Base-by-base conservation (phyloP, 1,140 invertebrate species). In the Euura saliciscinereae region DNA sequence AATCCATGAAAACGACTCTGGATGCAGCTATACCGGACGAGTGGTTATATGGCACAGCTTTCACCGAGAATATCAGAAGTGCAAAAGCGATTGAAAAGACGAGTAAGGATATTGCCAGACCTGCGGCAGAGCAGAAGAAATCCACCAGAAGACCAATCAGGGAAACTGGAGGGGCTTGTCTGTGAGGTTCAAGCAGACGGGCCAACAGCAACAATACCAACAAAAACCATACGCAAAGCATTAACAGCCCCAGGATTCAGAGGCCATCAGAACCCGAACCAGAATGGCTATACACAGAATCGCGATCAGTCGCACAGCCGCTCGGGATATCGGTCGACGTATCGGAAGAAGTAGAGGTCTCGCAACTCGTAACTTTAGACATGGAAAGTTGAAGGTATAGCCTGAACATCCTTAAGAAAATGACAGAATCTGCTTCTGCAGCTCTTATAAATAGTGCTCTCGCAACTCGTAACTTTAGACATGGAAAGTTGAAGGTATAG, bases 141-240 rank as follows among this genome's bases (percentile, higher is more conserved):
- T n/a, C 3, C 2, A 7, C 44, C 2, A 6, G 64, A 66, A 43
- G n/a, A 44, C n/a, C 5, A 66, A 68, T 45, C 65, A 45, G 66
- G 73, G 70, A 78, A 80, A 76, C 75, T 74, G 70, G 65, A 76
- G 68, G 65, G 64, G 71, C 69, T 73, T 72, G 65, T 65, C 74
- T 45, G 64, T 42, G 11, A 72, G 66, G 44, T 13, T 66, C 46
- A 72, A 73, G 67, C 65, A 66, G 43, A 43, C 43, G 65, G 65
- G 65, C 65, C n/a, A 66, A 66, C 43, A 43, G 7, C 43, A 13
- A 66, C n/a, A 28, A 66, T n/a, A 28, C n/a, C 65, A 66, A 66
- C 65, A 66, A 13, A 66, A 66, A 28, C n/a, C n/a, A 43, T 13
- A 43, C 65, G 43, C 66, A 69, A 69, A 51, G 74, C 45, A 13